Percentiles rank a stretch among this genome's conserved stretches.
Conservation (phyloP, 2,797 vertebrate genomes). For the Enteromius mattozi region DNA sequence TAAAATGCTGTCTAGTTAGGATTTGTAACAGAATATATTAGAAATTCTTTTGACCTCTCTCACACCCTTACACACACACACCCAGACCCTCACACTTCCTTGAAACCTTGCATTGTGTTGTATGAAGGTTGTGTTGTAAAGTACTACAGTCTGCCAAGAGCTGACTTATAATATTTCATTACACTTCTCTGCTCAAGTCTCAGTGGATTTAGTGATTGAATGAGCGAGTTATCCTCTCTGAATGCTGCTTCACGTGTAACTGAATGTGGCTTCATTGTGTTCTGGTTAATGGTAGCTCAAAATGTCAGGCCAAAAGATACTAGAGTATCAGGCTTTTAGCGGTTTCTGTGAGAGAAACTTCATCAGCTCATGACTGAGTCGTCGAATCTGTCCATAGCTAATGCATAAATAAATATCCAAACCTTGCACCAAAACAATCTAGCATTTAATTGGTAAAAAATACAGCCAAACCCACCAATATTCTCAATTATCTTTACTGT, state of each 20-base stretch:
- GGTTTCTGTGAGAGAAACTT: conserved; percentile 8
- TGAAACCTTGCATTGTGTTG: conserved; percentile 18
- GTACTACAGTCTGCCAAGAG: neutral
- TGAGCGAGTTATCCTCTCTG: neutral
- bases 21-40: neutral
- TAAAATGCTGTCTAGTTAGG: neutral
- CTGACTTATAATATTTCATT: conserved; percentile 30
- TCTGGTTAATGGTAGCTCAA: conserved; percentile 54
- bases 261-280: conserved; percentile 25
- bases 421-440: neutral
- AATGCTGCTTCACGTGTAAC: conserved; percentile 3
- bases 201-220: neutral
- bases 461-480: too few species aligned
- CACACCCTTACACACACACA: neutral
- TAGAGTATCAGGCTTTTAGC: neutral
- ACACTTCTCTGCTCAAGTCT: conserved; percentile 24
- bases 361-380: neutral
- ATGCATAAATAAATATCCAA: neutral
- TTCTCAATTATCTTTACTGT: neutral
- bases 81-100: neutral
- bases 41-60: conserved; percentile 15
- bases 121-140: neutral
- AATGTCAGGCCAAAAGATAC: conserved; percentile 58
- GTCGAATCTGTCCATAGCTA: neutral
- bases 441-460: neutral